Percentiles rank a stretch among this genome's conserved stretches.
Evolutionary conservation across 2,888 invertebrate species (phyloP).

Genomic region (Parapristionchus giblindavisi): DNA sequence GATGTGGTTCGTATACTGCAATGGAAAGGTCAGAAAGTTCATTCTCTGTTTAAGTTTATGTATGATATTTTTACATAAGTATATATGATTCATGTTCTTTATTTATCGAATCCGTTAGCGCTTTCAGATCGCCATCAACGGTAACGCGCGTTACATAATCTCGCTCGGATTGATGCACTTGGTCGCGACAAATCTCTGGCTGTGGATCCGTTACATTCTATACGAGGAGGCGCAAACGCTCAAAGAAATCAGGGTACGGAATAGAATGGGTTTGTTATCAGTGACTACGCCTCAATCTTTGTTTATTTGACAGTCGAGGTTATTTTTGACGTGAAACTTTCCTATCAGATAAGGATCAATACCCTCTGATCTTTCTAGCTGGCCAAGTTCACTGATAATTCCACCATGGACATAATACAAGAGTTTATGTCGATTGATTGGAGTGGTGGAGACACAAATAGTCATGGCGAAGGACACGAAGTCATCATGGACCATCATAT

Average conservation of each 20-base stretch:
- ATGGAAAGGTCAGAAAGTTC: slow-evolving; percentile 49
- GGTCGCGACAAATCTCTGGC: slow-evolving; percentile 56
- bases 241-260: slow-evolving; percentile 46
- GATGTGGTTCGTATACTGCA: slow-evolving; percentile 62
- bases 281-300: too few relatives aligned
- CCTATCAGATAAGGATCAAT: neutral
- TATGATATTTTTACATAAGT: too few relatives aligned
- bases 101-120: neutral
- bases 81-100: too few relatives aligned
- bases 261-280: neutral
- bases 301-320: neutral
- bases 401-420: slow-evolving; percentile 13
- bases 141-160: slow-evolving; percentile 44
- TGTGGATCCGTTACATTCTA: slow-evolving; percentile 58
- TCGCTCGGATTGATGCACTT: slow-evolving; percentile 56
- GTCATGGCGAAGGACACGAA: neutral
- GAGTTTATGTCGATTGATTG: slow-evolving; percentile 5
- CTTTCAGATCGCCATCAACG: slow-evolving; percentile 54
- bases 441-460: neutral
- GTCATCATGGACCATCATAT: too few relatives aligned
- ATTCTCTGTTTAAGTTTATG: neutral
- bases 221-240: slow-evolving; percentile 59
- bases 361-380: slow-evolving; percentile 9
- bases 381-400: slow-evolving; percentile 27
- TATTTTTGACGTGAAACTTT: neutral